A percentile compares a stretch with the other conserved stretches of the same genome.
Conservation (phyloP, 2,888 invertebrate genomes). For the Noctua janthe region DNA sequence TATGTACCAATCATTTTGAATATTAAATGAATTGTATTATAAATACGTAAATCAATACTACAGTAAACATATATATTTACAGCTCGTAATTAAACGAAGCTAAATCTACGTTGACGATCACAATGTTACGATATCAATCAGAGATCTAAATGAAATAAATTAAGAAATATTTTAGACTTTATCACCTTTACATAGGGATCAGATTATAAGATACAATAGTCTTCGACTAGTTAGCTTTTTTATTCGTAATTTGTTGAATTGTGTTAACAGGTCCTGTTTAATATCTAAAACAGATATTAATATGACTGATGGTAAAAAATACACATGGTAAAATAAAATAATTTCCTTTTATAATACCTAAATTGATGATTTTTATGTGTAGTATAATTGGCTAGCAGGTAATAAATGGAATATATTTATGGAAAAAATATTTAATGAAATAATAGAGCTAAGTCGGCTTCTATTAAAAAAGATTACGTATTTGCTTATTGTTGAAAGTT, state of each 20-base stretch:
- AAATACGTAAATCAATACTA: constrained; percentile 57
- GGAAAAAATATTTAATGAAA: neutral
- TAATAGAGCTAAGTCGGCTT: neutral
- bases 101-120: constrained; percentile 59
- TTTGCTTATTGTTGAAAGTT: constrained; percentile 2
- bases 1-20: constrained; percentile 35
- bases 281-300: neutral
- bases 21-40: constrained; percentile 38
- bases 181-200: constrained; percentile 39
- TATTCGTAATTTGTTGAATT: constrained; percentile 27
- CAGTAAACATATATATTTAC: constrained; percentile 62
- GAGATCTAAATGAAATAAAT: constrained; percentile 62
- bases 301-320: neutral
- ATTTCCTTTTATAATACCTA: constrained; percentile 12
- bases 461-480: neutral
- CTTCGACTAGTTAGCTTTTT: constrained; percentile 37
- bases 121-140: constrained; percentile 66
- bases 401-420: constrained; percentile 20
- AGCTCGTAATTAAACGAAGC: constrained; percentile 56
- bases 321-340: neutral
- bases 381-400: constrained; percentile 18
- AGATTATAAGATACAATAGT: constrained; percentile 40
- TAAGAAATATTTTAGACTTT: constrained; percentile 48
- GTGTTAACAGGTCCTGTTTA: neutral
- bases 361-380: constrained; percentile 1